Percentiles rank a stretch among this genome's conserved stretches.
Evolutionary conservation across 2,888 invertebrate genomes (phyloP).

Genomic region (Drosophila stalkeri): DNA sequence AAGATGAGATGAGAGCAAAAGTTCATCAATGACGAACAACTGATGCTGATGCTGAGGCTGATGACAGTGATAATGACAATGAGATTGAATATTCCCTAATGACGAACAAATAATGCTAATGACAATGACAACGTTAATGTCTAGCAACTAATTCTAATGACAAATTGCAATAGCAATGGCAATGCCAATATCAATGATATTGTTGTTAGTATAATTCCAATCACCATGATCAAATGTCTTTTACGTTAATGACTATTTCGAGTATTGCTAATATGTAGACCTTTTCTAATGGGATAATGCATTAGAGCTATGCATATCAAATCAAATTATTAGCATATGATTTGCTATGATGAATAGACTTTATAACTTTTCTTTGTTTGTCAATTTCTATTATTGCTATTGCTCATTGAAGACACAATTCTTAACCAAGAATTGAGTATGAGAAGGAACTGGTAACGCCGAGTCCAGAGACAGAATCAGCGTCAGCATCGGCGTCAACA

Average conservation of each 20-base stretch:
- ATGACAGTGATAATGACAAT: neutral
- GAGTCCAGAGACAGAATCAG: neutral
- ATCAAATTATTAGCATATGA: neutral
- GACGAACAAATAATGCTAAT: neutral
- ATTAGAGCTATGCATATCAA: neutral
- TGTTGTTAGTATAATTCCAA: no score
- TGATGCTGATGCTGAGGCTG: neutral
- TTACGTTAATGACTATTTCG: neutral
- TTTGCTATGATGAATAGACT: neutral
- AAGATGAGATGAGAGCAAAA: no score
- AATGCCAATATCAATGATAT: neutral
- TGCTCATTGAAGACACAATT: neutral
- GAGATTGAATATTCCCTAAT: neutral
- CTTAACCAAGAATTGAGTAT: neutral
- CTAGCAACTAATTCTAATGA: neutral
- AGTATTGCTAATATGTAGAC: neutral
- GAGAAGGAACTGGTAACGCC: neutral
- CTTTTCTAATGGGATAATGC: neutral
- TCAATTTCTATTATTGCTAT: neutral
- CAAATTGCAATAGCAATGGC: neutral
- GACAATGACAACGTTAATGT: neutral
- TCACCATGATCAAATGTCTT: neutral
- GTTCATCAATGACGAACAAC: neutral
- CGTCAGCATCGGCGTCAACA: neutral
- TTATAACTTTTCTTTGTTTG: no score